Evolutionary conservation across 2,797 vertebrate genomes (phyloP), one percentile per base, ranked within the genome.

Genomic region (Aplochiton taeniatus): DNA sequence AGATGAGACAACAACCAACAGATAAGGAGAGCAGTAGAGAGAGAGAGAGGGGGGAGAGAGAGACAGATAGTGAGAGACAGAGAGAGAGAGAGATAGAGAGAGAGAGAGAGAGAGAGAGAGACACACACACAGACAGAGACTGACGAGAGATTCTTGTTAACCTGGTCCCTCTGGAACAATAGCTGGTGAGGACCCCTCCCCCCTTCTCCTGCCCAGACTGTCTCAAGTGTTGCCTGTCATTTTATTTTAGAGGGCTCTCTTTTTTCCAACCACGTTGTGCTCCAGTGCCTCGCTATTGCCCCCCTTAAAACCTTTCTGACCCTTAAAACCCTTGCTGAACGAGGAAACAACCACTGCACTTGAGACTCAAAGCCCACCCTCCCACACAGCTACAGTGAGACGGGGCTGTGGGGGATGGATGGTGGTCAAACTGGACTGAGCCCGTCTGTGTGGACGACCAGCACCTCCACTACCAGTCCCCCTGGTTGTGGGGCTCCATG

Each of bases 211-310:
- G 72, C 57, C 54, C 83, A 61, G 70, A 31, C 80, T 63, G 74
- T 78, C 80, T 90, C 79, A 81, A 90, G 88, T 83, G 80, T 78
- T 80, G 82, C 85, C 79, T 83, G 81, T 84, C 80, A 84, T 66
- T 69, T 2, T 6, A 3, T 72, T 82, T 85, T 84, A 72, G 75
- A 89, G 87, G 74, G 76, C 73, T 78, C 63, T 76, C 75, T 87
- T 88, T 87, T 75, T 78, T 70, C 79, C 76, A 72, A 74, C 74
- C 85, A 69, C 50, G n/a, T n/a, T 73, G 58, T 31, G 77, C 75
- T 84, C 76, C 78, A 83, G 70, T 63, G 67, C 81, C 84, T 86
- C 77, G 76, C 76, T 76, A 75, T 75, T 31, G 83, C 72, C 80
- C 75, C 77, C 72, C 57, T 42, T 73, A 41, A 72, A 82, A 74